Base-by-base conservation (phyloP, 2,888 invertebrate species). In the Mimumesa dahlbomi region DNA sequence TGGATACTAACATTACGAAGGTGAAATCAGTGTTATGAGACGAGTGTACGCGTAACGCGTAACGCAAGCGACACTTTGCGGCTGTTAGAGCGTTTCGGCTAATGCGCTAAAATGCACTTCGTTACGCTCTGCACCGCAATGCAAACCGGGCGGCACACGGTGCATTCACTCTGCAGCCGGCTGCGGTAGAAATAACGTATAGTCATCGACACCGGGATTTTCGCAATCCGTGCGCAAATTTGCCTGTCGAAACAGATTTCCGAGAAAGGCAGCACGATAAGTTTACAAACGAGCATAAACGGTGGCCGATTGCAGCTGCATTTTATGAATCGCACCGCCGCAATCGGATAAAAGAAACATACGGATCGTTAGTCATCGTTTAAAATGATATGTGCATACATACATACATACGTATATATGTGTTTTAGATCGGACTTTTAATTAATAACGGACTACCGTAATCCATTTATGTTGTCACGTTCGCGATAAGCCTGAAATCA, bases 51-150 rank as follows among this genome's bases (percentile, higher is more conserved):
- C 42, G 42, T 31, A 31, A 14, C 45, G 50, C 73, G 75, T 67
- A 76, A 77, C 75, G 75, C 70, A 62, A 62, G 73, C 63, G 66
- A 77, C 73, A 74, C 80, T 82, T 81, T 80, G 79, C 72, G 73
- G 78, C 77, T 77, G 78, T 82, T 79, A 82, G 81, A 79, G 77
- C 71, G 72, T 78, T 73, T 69, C 74, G 73, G 80, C 74, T 83
- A 82, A 83, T 77, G 75, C 77, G 75, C 73, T 77, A 82, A 82
- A 82, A 82, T 74, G 76, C 77, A 79, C 80, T 82, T 81, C 75
- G 75, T 79, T 79, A 76, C 76, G 79, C 76, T 70, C 70, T 72
- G 64, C 70, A 74, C 73, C 70, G 75, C 64, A 70, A 70, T 66
- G 70, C 73, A 67, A 73, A 70, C 61, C 64, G 68, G 48, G 50